These are phyloP conservation scores for Teleogryllus occipitalis DNA, from an alignment of 1,140 invertebrate genomes.

Conservation along the genomic window DNA sequence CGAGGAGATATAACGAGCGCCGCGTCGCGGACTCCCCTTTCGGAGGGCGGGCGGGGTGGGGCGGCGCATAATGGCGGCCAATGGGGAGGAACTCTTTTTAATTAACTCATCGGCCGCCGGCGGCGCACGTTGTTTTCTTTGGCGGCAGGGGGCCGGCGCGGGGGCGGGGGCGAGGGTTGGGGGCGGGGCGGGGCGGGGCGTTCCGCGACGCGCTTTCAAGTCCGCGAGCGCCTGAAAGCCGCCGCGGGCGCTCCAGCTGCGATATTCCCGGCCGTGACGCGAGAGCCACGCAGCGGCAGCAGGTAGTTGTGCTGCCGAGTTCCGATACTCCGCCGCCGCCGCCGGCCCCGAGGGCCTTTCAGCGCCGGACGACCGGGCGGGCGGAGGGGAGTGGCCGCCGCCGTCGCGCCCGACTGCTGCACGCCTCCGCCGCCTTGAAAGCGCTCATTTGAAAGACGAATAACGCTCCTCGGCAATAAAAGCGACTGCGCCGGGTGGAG, in stretches of 20 bases:
- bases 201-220: neutral
- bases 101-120: slow-evolving; percentile 10
- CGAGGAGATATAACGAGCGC: slow-evolving; percentile 13
- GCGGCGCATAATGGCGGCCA: slow-evolving; percentile 7
- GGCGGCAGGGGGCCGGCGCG: no score
- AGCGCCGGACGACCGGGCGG: neutral
- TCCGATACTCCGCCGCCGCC: neutral
- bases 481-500: neutral
- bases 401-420: no score
- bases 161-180: no score
- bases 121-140: neutral
- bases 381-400: no score
- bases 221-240: no score
- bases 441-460: slow-evolving; percentile 3
- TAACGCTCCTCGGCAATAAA: neutral
- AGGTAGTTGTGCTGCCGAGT: neutral
- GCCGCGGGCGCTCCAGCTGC: neutral
- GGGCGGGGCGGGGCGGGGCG: no score
- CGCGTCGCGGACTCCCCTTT: slow-evolving; percentile 8
- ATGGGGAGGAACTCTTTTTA: slow-evolving; percentile 12
- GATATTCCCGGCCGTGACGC: neutral
- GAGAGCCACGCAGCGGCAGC: neutral
- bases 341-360: neutral
- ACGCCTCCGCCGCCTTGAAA: neutral
- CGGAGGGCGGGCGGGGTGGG: neutral